Conservation (phyloP, 2,797 vertebrate species). For the Premnoplex brunnescens region DNA sequence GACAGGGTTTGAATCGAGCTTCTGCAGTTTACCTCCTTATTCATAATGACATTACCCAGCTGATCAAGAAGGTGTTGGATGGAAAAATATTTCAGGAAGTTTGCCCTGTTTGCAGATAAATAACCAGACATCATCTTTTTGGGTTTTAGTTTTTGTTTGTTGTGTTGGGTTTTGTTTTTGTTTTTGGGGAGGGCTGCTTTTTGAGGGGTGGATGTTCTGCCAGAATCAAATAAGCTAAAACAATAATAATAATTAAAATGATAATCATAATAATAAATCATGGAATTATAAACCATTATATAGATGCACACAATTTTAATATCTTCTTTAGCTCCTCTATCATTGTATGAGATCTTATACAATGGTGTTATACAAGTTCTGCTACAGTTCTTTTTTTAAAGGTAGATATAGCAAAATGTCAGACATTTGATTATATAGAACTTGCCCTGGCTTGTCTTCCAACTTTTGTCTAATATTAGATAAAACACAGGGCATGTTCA, state of each 20-base stretch:
- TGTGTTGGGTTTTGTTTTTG: not conserved
- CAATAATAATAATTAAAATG: not conserved
- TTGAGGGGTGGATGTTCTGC: not conserved
- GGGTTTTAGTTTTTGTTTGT: not conserved
- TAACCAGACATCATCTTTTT: accelerated
- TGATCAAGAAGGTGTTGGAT: not conserved
- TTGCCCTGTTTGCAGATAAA: not conserved
- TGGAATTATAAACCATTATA: not conserved
- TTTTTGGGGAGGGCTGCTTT: too few relatives aligned
- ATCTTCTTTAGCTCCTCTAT: not conserved
- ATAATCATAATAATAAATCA: not conserved
- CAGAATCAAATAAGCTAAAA: not conserved
- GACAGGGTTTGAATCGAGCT: not conserved
- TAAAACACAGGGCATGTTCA: constrained; percentile 26
- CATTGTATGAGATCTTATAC: not conserved
- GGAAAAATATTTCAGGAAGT: not conserved
- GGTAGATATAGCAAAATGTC: not conserved
- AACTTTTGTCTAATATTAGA: constrained; percentile 59
- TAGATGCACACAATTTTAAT: not conserved
- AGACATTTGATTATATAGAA: constrained; percentile 35
- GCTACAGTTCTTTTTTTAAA: not conserved
- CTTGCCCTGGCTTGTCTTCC: not conserved
- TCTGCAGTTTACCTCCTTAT: not conserved
- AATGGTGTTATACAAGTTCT: not conserved
- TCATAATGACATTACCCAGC: not conserved